These are phyloP conservation scores for Campoplex nolae DNA, from an alignment of 2,888 invertebrate species.

Conservation along the genomic window DNA sequence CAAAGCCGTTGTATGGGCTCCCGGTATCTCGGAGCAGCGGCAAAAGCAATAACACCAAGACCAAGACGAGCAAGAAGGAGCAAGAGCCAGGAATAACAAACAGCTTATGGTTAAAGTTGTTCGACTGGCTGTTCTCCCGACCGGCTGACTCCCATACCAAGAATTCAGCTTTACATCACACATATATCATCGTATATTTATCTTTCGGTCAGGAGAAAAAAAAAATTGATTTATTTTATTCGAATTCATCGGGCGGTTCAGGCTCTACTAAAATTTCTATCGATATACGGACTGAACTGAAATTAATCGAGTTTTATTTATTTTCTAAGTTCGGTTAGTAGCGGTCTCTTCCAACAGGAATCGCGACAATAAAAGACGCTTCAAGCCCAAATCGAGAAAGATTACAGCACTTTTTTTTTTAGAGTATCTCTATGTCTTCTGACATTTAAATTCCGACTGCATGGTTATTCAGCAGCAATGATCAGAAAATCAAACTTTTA, in stretches of 20 bases:
- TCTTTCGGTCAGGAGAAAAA: not conserved
- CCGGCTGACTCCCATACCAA: constrained; percentile 59
- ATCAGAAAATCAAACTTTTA: not conserved
- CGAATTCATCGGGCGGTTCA: constrained; percentile 1
- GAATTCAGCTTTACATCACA: constrained; percentile 56
- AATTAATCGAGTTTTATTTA: not conserved
- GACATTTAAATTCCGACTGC: too few species aligned
- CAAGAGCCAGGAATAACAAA: constrained; percentile 57
- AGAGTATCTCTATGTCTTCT: too few species aligned
- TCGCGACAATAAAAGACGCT: not conserved
- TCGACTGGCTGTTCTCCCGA: constrained; percentile 61
- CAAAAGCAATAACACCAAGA: constrained; percentile 51
- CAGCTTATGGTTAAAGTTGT: constrained; percentile 63
- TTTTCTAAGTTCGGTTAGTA: not conserved
- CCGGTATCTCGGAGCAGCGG: constrained; percentile 53
- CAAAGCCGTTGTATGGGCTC: constrained; percentile 49
- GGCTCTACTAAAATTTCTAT: not conserved
- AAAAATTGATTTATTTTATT: constrained; percentile 20
- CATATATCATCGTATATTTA: constrained; percentile 34
- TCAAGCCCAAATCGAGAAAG: too few species aligned
- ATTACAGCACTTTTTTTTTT: not conserved
- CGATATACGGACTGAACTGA: not conserved
- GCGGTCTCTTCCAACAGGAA: not conserved
- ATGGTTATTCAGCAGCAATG: not conserved
- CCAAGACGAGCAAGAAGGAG: constrained; percentile 40